phyloP scores from a whole-genome alignment of 2,797 vertebrate genomes.

The Myotis pilosus region DNA sequence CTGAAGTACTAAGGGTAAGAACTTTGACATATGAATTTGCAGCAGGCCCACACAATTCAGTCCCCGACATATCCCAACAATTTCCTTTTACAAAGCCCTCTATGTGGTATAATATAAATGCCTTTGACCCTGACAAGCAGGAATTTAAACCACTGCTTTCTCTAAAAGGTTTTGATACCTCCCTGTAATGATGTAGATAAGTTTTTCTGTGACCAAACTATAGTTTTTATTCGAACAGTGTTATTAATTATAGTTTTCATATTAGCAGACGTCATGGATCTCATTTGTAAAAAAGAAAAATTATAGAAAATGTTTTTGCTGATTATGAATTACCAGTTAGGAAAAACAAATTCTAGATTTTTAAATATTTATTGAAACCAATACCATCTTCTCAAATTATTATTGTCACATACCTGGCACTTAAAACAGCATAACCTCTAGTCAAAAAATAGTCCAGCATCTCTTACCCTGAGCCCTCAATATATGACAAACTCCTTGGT shows the following conservation, averaged over 20 bases:
- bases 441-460: not conserved
- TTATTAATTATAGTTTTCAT: not conserved
- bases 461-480: not conserved
- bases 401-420: not conserved
- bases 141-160: not conserved
- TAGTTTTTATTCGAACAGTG: not conserved
- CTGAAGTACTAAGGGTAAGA: not conserved
- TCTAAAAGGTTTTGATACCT: not conserved
- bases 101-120: not conserved
- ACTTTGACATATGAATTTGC: not conserved
- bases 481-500: not conserved
- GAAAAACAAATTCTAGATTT: slow-evolving; percentile 36
- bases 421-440: not conserved
- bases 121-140: not conserved
- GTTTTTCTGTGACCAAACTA: not conserved
- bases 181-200: not conserved
- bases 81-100: not conserved
- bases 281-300: not conserved
- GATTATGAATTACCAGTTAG: not conserved
- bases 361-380: not conserved
- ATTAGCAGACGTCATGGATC: not conserved
- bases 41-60: not conserved
- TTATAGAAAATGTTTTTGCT: not conserved
- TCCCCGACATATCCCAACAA: not conserved
- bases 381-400: not conserved